A percentile compares a stretch with the other conserved stretches of the same genome.
These are phyloP conservation scores for Teleogryllus oceanicus DNA, from an alignment of 2,888 invertebrate genomes.

Conservation along the genomic window DNA sequence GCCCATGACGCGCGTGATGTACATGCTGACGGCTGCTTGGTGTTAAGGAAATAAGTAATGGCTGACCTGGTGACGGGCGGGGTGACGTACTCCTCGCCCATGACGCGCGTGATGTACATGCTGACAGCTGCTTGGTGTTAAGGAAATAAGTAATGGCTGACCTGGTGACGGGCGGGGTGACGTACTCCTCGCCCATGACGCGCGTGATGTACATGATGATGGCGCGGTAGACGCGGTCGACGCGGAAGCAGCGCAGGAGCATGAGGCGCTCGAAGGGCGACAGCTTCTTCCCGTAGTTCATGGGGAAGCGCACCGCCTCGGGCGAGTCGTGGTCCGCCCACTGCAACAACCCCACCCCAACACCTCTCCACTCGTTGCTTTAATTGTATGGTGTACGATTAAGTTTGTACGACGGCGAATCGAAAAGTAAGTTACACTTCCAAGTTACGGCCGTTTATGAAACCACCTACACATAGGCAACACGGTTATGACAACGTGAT, in stretches of 20 bases:
- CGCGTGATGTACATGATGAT: constrained; percentile 76
- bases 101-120: constrained; percentile 72
- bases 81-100: constrained; percentile 86
- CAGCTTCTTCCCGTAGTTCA: constrained; percentile 59
- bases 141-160: constrained; percentile 37
- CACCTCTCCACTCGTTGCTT: too few species aligned
- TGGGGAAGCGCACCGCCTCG: constrained; percentile 68
- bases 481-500: too few species aligned
- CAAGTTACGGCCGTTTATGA: too few species aligned
- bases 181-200: constrained; percentile 82
- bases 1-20: constrained; percentile 55
- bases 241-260: constrained; percentile 83
- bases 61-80: constrained; percentile 71
- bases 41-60: too few species aligned
- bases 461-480: too few species aligned
- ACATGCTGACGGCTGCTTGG: constrained; percentile 44
- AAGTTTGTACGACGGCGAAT: too few species aligned
- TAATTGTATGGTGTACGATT: too few species aligned
- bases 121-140: constrained; percentile 61
- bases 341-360: constrained; percentile 45
- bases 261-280: constrained; percentile 63
- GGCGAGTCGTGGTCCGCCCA: constrained; percentile 85
- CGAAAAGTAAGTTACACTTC: too few species aligned
- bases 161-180: constrained; percentile 80
- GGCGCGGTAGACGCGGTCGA: constrained; percentile 84